Evolutionary conservation across 2,888 invertebrate species (phyloP), one percentile per base, ranked within the genome.

Genomic region (Allacma fusca): DNA sequence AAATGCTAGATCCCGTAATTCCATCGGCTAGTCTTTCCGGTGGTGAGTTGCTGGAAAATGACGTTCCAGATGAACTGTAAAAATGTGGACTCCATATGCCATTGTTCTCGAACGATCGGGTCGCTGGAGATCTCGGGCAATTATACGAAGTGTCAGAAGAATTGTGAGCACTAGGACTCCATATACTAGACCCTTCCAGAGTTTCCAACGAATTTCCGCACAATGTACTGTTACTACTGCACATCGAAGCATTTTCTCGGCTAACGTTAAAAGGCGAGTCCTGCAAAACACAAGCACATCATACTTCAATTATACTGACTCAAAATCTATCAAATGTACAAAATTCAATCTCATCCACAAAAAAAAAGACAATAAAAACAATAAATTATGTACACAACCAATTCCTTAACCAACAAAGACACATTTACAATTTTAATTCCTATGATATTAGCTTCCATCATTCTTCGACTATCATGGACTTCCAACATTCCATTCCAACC

Each of bases 71-170:
- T 12, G 68, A 43, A 74, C 68, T 76, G 57, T 34, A 44, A 69
- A 50, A 68, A 23, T 9, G 65, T 4, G 76, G 76, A 59, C 76
- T 76, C 76, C 76, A 76, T n/a, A 69, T 26, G 2, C 34, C 68
- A n/a, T 28, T 50, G 19, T 50, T 57, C 7, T 76, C 76, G n/a
- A 68, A 76, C 28, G 75, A 75, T 2, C 76, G 43, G 1, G 68
- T 16, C 0, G 75, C 43, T 34, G 76, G 34, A 23, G 69, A 68
- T 7, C 24, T 59, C 12, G 50, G 24, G 26, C 24, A 21, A 24
- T 34, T 59, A 62, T 12, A 26, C 2, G 62, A 64, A 13, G 21
- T n/a, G 1, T 13, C 44, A 19, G 73, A 73, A 62, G 62, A 16
- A 21, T 59, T 59, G 21, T 40, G 23, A 21, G 73, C 16, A 24